A percentile compares a stretch with the other conserved stretches of the same genome.
These are phyloP conservation scores for Peromyscus californicus DNA, from an alignment of 2,113 vertebrate species.

Conservation along the genomic window DNA sequence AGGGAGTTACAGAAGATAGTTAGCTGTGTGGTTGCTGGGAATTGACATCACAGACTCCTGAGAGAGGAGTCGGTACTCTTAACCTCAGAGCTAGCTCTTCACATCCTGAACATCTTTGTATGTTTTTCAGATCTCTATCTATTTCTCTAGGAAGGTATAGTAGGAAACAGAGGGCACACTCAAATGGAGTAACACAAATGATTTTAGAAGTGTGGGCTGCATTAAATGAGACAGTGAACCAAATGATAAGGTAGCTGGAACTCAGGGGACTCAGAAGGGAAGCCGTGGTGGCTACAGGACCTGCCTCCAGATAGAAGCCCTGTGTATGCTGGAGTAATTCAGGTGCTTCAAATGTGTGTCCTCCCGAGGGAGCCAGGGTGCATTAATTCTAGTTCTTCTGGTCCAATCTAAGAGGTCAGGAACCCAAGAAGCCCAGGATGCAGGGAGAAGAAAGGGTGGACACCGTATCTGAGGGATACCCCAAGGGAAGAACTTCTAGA, in stretches of 20 bases:
- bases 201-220: background rate
- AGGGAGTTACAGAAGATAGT: background rate
- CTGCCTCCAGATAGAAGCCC: rapidly evolving
- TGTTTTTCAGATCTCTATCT: background rate
- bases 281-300: background rate
- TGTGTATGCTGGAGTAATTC: background rate
- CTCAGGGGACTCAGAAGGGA: background rate
- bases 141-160: background rate
- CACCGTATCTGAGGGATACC: background rate
- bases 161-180: background rate
- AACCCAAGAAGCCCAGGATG: background rate
- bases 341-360: no score
- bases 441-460: background rate
- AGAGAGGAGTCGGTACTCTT: background rate
- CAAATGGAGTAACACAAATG: background rate
- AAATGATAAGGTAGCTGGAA: background rate
- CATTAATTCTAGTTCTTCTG: background rate
- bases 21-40: background rate
- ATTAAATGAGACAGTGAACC: background rate
- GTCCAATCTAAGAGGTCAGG: background rate
- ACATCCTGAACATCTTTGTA: background rate
- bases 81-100: background rate
- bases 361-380: background rate
- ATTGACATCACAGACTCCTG: background rate
- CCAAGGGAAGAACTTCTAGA: background rate